Percentiles rank a stretch among this genome's conserved stretches.
Evolutionary conservation across 2,113 vertebrate species (phyloP).

Genomic region (Morone chrysops): DNA sequence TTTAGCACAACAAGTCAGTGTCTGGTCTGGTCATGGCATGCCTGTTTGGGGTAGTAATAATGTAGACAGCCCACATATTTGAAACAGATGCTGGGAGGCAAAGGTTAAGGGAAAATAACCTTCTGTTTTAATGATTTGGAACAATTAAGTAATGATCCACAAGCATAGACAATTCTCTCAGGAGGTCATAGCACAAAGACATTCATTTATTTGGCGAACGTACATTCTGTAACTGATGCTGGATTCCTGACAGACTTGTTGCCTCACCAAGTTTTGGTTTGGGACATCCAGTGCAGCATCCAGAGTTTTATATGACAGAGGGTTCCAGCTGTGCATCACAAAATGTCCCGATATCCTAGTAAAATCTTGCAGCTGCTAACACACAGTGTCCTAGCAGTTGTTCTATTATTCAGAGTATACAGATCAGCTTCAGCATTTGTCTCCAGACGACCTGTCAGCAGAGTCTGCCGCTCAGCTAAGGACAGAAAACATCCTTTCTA

Average conservation of each 20-base stretch:
- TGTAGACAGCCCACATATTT: conserved; percentile 31
- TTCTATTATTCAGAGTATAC: conserved; percentile 64
- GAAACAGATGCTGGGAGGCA: conserved; percentile 31
- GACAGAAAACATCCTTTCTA: conserved; percentile 23
- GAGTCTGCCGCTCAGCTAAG: conserved; percentile 15
- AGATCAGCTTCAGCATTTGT: conserved; percentile 39
- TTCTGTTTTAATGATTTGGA: background rate
- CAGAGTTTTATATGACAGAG: conserved; percentile 30
- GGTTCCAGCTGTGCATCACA: conserved; percentile 59
- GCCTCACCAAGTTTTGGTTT: conserved; percentile 15
- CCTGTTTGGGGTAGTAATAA: conserved; percentile 33
- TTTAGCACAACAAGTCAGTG: conserved; percentile 67
- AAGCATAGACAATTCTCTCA: background rate
- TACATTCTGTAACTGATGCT: conserved; percentile 23
- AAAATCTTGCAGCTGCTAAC: conserved; percentile 49
- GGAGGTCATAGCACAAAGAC: background rate
- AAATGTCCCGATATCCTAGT: conserved; percentile 40
- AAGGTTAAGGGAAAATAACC: conserved; percentile 42
- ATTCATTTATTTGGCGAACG: background rate
- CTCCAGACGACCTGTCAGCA: conserved; percentile 39
- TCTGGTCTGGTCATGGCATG: conserved; percentile 21
- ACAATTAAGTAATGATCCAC: conserved; percentile 16
- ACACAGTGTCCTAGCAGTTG: conserved; percentile 26
- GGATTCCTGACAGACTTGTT: conserved; percentile 42
- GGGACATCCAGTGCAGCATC: conserved; percentile 5